Evolutionary conservation across 2,797 vertebrate species (phyloP), one percentile per base, ranked within the genome.

Genomic region (Philypnodon macrostomus): DNA sequence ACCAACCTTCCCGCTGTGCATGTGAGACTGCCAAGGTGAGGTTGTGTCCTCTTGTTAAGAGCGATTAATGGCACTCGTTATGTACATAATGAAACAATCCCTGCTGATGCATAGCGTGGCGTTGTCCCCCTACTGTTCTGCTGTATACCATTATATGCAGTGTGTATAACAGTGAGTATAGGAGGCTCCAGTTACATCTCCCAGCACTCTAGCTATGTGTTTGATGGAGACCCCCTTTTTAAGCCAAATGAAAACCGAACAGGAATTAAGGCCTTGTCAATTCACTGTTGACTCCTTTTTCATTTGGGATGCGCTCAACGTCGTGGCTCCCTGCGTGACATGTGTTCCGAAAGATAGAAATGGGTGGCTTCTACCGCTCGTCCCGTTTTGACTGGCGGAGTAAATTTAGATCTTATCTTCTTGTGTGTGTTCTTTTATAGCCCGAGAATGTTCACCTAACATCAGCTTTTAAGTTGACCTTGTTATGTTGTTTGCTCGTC

Each of bases 21-120:
- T 83, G 73, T 73, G 64, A 88, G 83, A 86, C 81, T 84, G 84
- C 81, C 85, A 88, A 88, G 84, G 87, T 86, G 87, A 89, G 88
- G 87, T 87, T 86, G 85, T 71, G 87, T 89, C 89, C 88, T 87
- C 88, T 90, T 89, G 87, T 91, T 90, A 89, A 85, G 84, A 89
- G 83, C 85, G 78, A 88, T 90, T 90, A 90, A 90, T 89, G 88
- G 85, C 75, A 81, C 88, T 89, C 75, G 85, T 90, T 88, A 88
- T 87, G 85, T 87, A 88, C 84, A 86, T 89, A 88, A 89, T 88
- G 86, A 90, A 90, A 88, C 85, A n/a, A 87, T 88, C 85, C 80
- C 81, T 80, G 79, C 83, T 80, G 81, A 85, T 87, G 85, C 80
- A 75, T 85, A 79, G 79, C 77, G 59, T 77, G 81, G 73, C 57